These are phyloP conservation scores for Regulus satrapa DNA, from an alignment of 2,113 vertebrate genomes.

Conservation along the genomic window DNA sequence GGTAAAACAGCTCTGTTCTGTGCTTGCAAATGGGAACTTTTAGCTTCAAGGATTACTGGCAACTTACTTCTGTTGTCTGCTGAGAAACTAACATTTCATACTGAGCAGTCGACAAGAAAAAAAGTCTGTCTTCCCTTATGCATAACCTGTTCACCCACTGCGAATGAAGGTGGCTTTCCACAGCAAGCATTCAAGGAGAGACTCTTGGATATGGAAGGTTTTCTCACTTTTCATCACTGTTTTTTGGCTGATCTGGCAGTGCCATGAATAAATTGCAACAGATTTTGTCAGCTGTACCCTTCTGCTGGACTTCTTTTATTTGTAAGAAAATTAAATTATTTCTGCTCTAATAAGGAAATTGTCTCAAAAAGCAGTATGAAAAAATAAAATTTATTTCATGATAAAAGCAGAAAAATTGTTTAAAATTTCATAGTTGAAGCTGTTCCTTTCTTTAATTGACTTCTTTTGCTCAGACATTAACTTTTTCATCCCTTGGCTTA, in stretches of 20 bases:
- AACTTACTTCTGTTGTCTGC: neutral
- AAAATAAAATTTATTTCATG: neutral
- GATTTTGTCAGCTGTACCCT: neutral
- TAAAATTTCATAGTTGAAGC: neutral
- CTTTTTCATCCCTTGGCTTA: neutral
- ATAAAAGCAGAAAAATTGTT: neutral
- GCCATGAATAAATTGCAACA: neutral
- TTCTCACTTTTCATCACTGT: neutral
- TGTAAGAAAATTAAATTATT: neutral
- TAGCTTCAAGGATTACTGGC: neutral
- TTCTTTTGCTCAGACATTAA: neutral
- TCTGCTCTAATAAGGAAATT: neutral
- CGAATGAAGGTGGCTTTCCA: neutral
- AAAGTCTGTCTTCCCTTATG: neutral
- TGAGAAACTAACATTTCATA: neutral
- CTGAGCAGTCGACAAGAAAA: neutral
- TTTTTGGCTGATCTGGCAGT: neutral
- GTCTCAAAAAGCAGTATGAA: neutral
- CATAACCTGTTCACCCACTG: neutral
- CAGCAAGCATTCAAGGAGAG: neutral
- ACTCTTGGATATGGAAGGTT: neutral
- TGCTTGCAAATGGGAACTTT: neutral
- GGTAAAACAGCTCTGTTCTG: neutral
- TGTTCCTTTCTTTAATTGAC: neutral
- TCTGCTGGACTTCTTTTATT: neutral